Base-by-base conservation (phyloP, 2,113 vertebrate species). In the Scolopax mira region DNA sequence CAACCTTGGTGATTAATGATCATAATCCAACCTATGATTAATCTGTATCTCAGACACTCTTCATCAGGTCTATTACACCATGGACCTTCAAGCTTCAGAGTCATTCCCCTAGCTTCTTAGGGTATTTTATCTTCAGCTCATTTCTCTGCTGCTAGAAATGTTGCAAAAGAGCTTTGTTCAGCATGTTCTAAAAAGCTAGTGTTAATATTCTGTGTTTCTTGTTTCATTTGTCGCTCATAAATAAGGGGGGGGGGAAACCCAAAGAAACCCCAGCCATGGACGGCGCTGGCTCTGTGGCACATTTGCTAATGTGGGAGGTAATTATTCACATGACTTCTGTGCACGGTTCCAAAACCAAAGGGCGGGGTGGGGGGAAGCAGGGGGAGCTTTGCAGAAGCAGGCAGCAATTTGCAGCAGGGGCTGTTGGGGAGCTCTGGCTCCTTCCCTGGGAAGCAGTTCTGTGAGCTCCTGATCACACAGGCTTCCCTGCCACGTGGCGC, bases 401-500 rank as follows among this genome's bases (percentile, higher is more conserved):
- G 61, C 4, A 55, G 71, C 41, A 54, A 18, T 71, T 89, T 79
- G 75, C 75, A 85, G 3, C 0, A 8, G 25, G 41, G 37, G 77
- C 41, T 85, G 42, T n/a, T 57, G 2, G 69, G 74, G 55, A 86
- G 52, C 73, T 69, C 75, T 93, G 87, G 35, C 77, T 62, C 11
- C 46, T 67, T 73, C 33, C 86, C 72, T 89, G 65, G 80, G 67
- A 81, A 90, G 64, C 21, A 75, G 28, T 44, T 37, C 55, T 42
- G n/a, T 0, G 30, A 85, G 71, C 55, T 42, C 69, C 64, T 86
- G 37, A 90, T 67, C 80, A 67, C 6, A 0, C n/a, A 4, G 35
- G 55, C 58, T 64, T 17, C 88, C n/a, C 65, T 8, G 1, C 73
- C 6, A 8, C 0, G 37, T 16, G n/a, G 62, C 0, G 8, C 8